A percentile compares a stretch with the other conserved stretches of the same genome.
phyloP scores from a whole-genome alignment of 1,140 invertebrate genomes.

The Atopsyche davidsoni region DNA sequence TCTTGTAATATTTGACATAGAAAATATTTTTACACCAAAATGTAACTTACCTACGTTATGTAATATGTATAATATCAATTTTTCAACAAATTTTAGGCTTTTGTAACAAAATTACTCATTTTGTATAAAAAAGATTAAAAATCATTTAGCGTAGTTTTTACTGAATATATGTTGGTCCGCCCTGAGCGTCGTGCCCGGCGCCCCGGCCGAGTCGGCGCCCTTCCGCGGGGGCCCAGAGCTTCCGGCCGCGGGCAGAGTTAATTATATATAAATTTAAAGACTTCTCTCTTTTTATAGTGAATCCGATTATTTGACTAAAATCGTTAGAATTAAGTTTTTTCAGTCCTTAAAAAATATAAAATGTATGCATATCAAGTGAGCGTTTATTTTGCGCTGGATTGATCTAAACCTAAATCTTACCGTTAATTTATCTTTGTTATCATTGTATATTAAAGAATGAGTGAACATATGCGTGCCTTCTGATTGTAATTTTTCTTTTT shows the following conservation, averaged over 20 bases:
- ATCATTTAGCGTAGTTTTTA: conserved; percentile 16
- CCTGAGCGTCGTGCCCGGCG: no score
- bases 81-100: conserved; percentile 24
- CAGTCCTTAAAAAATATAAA: conserved; percentile 27
- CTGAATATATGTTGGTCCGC: no score
- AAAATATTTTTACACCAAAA: conserved; percentile 30
- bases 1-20: conserved; percentile 27
- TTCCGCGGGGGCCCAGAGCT: conserved; percentile 1
- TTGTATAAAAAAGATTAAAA: conserved; percentile 8
- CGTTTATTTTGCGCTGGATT: conserved; percentile 27
- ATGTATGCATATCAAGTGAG: conserved; percentile 30
- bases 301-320: conserved; percentile 23
- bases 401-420: conserved; percentile 18
- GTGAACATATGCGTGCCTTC: conserved; percentile 29
- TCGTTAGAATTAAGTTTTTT: conserved; percentile 29
- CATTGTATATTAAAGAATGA: conserved; percentile 22
- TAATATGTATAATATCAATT: conserved; percentile 20
- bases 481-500: conserved; percentile 25
- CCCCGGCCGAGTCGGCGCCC: conserved; percentile 3
- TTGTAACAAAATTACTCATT: conserved; percentile 25
- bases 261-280: conserved; percentile 23
- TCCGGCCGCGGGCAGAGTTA: conserved; percentile 1
- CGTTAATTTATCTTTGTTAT: conserved; percentile 23
- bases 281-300: conserved; percentile 28
- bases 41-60: conserved; percentile 22